Evolutionary conservation across 2,113 vertebrate species (phyloP).

Genomic region (Caretta caretta): DNA sequence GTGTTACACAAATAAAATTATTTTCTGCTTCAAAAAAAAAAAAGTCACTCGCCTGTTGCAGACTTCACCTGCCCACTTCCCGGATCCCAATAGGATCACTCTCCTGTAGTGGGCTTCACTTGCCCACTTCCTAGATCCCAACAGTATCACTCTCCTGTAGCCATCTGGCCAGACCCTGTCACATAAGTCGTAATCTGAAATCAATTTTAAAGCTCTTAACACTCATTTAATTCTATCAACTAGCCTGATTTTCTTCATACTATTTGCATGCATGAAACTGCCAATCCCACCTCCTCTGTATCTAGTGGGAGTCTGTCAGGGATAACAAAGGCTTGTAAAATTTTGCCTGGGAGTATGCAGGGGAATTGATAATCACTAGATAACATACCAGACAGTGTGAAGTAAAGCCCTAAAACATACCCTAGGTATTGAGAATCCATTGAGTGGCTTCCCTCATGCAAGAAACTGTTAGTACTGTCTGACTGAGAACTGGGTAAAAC

Average conservation of each 20-base stretch:
- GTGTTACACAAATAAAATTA: too few species aligned
- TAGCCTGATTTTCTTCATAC: not conserved
- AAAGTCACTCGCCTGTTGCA: too few species aligned
- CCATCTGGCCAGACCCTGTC: too few species aligned
- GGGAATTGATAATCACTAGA: not conserved
- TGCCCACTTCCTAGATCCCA: too few species aligned
- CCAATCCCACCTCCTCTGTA: not conserved
- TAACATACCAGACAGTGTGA: not conserved
- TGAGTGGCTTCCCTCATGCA: not conserved
- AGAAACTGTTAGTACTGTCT: not conserved
- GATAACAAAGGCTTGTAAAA: not conserved
- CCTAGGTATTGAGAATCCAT: not conserved
- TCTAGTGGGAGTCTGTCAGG: not conserved
- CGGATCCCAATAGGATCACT: too few species aligned
- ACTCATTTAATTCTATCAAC: not conserved
- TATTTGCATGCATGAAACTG: not conserved
- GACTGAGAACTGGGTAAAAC: not conserved
- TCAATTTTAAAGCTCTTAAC: not conserved
- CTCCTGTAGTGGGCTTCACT: too few species aligned
- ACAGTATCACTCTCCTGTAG: too few species aligned
- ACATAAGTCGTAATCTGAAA: not conserved
- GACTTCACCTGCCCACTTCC: too few species aligned
- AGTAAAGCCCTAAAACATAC: not conserved
- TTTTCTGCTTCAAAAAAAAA: too few species aligned
- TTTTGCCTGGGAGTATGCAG: not conserved